Conservation (phyloP, 1,140 invertebrate genomes). For the Bombus pascuorum region DNA sequence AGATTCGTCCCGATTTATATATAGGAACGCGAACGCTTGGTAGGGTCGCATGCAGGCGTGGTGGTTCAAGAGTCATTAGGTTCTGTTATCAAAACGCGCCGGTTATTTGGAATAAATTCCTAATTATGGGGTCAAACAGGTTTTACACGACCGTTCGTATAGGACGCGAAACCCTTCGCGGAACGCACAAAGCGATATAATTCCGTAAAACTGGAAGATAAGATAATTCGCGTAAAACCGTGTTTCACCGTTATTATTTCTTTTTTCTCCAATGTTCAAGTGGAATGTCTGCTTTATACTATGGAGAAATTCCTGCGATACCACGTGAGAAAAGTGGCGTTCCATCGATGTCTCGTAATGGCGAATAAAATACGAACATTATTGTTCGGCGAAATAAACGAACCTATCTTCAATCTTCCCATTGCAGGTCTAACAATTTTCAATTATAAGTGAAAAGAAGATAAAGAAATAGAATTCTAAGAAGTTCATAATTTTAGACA, state of each 20-base stretch:
- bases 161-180: constrained; percentile 8
- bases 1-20: neutral
- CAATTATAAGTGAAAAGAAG: neutral
- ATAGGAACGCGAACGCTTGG: neutral
- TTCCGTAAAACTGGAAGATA: constrained; percentile 31
- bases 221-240: constrained; percentile 37
- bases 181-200: constrained; percentile 11
- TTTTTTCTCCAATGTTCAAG: neutral
- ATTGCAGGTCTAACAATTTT: neutral
- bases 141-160: constrained; percentile 6
- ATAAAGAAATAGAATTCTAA: neutral
- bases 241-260: constrained; percentile 35
- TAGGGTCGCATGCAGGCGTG: constrained; percentile 5
- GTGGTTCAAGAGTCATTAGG: neutral
- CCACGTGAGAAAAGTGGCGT: constrained; percentile 11
- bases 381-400: constrained; percentile 4
- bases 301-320: neutral
- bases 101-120: constrained; percentile 15
- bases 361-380: constrained; percentile 5
- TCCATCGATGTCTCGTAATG: constrained; percentile 1
- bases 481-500: neutral
- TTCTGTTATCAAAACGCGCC: constrained; percentile 26
- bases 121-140: constrained; percentile 34
- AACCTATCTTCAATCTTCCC: neutral
- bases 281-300: neutral